Evolutionary conservation across 2,888 invertebrate species (phyloP).

Genomic region (Caradrina kadenii): DNA sequence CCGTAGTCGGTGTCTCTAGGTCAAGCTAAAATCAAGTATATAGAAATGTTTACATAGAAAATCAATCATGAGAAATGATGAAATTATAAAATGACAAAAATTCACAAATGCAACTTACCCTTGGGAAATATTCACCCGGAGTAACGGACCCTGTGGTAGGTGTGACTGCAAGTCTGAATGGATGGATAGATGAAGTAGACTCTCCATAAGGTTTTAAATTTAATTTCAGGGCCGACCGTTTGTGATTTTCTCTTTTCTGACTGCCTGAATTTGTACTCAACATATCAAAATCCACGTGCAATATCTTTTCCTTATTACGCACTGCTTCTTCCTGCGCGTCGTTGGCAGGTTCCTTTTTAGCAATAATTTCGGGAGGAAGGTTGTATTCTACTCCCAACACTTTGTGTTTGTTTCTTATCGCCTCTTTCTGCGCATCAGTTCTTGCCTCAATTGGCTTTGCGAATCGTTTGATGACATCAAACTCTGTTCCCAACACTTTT

Average conservation of each 20-base stretch:
- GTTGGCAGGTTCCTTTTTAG: conserved; percentile 76
- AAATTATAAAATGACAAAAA: not conserved
- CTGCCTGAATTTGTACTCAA: conserved; percentile 46
- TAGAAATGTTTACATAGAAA: not conserved
- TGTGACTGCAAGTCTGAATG: conserved; percentile 66
- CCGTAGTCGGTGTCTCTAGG: conserved; percentile 88
- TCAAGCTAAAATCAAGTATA: conserved; percentile 79
- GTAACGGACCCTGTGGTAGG: conserved; percentile 79
- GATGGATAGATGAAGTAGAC: conserved; percentile 24
- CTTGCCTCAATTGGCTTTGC: conserved; percentile 67
- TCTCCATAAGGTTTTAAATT: conserved; percentile 84
- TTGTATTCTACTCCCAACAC: conserved; percentile 92
- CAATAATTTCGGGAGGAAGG: conserved; percentile 72
- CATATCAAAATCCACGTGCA: conserved; percentile 71
- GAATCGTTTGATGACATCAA: conserved; percentile 63
- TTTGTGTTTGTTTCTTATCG: conserved; percentile 91
- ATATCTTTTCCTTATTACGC: conserved; percentile 77
- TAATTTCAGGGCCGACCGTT: conserved; percentile 79
- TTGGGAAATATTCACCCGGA: conserved; percentile 83
- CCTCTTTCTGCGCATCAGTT: conserved; percentile 90
- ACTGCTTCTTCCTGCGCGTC: conserved; percentile 83
- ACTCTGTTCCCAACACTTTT: conserved; percentile 81
- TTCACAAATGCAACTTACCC: conserved; percentile 72
- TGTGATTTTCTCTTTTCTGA: conserved; percentile 69
- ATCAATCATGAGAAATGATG: not conserved